phyloP scores from a whole-genome alignment of 2,113 vertebrate genomes.

The Cyphomyrus discorhynchus region DNA sequence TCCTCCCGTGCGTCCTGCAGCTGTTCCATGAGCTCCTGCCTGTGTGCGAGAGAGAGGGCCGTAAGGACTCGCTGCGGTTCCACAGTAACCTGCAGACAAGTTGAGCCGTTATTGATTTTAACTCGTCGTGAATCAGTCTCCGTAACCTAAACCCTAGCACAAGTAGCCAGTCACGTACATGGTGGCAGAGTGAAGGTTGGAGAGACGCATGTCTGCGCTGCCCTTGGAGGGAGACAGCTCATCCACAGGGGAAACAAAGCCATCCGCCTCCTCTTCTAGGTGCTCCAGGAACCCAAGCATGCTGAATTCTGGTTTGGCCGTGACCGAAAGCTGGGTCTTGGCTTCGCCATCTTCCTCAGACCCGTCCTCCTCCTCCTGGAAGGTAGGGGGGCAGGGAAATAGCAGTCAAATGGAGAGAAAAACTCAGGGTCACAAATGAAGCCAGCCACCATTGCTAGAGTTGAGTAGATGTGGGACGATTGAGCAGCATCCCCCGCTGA shows the following conservation, averaged over 20 bases:
- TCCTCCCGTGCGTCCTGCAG: conserved; percentile 91
- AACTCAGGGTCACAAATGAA: too few relatives aligned
- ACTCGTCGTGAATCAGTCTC: background rate
- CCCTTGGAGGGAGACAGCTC: conserved; percentile 74
- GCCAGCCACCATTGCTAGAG: background rate
- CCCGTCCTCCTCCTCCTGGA: conserved; percentile 85
- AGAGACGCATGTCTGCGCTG: conserved; percentile 79
- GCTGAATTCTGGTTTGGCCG: conserved; percentile 65
- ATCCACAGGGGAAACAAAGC: conserved; percentile 87
- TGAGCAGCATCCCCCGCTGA: background rate
- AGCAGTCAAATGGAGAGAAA: background rate
- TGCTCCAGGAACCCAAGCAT: conserved; percentile 78
- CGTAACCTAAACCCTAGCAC: background rate
- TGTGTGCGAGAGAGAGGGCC: conserved; percentile 36
- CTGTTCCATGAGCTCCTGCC: conserved; percentile 87
- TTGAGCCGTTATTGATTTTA: background rate
- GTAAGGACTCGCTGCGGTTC: background rate
- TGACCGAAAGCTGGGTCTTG: conserved; percentile 65
- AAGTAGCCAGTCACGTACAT: conserved; percentile 61
- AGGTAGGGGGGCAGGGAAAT: conserved; percentile 6
- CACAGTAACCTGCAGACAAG: background rate
- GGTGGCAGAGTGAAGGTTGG: conserved; percentile 89
- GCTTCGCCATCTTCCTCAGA: conserved; percentile 75
- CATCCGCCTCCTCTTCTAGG: conserved; percentile 79
- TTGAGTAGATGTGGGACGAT: background rate